Evolutionary conservation across 2,888 invertebrate genomes (phyloP).

Genomic region (Drosophila niveifrons): DNA sequence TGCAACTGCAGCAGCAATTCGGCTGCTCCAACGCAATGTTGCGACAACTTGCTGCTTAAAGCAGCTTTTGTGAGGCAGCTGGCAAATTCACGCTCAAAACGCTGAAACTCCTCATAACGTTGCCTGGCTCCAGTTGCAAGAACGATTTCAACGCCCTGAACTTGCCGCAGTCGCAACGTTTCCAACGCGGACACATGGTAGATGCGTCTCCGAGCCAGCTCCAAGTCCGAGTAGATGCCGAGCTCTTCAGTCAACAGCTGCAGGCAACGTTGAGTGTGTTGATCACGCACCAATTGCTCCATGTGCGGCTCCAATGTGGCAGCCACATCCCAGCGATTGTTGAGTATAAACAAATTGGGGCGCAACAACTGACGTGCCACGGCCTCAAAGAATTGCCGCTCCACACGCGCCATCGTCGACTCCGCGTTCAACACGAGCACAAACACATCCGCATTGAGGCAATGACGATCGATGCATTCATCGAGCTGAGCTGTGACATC

Average conservation of each 20-base stretch:
- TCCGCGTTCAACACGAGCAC: slow-evolving; percentile 99
- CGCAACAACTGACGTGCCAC: slow-evolving; percentile 97
- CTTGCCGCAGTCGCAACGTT: slow-evolving; percentile 90
- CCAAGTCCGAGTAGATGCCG: slow-evolving; percentile 92
- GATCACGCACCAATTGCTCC: slow-evolving; percentile 91
- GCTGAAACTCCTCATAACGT: slow-evolving; percentile 98
- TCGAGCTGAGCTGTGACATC: slow-evolving; percentile 99
- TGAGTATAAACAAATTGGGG: slow-evolving; percentile 99
- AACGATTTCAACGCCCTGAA: slow-evolving; percentile 68
- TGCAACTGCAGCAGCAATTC: slow-evolving; percentile 91
- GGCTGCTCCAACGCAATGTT: slow-evolving; percentile 97
- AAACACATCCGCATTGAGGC: slow-evolving; percentile 99
- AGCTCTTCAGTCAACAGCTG: slow-evolving; percentile 97
- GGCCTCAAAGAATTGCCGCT: slow-evolving; percentile 99
- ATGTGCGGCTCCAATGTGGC: slow-evolving; percentile 95
- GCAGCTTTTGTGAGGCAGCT: slow-evolving; percentile 98
- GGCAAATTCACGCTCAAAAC: slow-evolving; percentile 99
- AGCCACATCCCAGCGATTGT: slow-evolving; percentile 99
- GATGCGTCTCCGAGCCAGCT: slow-evolving; percentile 95
- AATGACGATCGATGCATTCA: slow-evolving; percentile 99
- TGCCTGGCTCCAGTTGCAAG: slow-evolving; percentile 90
- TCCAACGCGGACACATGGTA: slow-evolving; percentile 99
- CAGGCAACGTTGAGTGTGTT: slow-evolving; percentile 97
- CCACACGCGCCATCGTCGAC: slow-evolving; percentile 98
- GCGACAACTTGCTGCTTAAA: slow-evolving; percentile 98